A percentile compares a stretch with the other conserved stretches of the same genome.
Evolutionary conservation across 2,797 vertebrate genomes (phyloP).

Genomic region (Selene dorsalis): DNA sequence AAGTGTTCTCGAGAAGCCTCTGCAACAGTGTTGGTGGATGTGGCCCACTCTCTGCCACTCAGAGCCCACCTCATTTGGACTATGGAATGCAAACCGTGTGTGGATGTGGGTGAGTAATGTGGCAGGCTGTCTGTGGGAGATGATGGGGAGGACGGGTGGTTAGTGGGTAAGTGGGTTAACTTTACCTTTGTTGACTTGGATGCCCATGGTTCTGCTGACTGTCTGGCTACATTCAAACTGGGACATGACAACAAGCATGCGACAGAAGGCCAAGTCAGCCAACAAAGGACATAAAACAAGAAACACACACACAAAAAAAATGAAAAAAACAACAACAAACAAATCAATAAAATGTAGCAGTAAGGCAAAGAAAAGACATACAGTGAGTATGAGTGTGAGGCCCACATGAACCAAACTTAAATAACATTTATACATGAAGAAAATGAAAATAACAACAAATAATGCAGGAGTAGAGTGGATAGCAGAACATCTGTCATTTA

Average conservation of each 20-base stretch:
- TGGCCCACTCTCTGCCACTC: conserved; percentile 53
- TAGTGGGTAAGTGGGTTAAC: conserved; percentile 71
- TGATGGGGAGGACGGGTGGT: conserved; percentile 53
- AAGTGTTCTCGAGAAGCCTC: conserved; percentile 39
- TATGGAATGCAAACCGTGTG: conserved; percentile 47
- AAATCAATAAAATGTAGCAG: conserved; percentile 74
- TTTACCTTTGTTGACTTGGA: conserved; percentile 86
- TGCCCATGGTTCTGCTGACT: conserved; percentile 81
- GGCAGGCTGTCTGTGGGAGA: conserved; percentile 52
- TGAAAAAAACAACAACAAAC: conserved; percentile 62
- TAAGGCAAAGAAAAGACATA: conserved; percentile 59
- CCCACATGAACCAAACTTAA: conserved; percentile 57
- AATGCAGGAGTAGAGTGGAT: conserved; percentile 65
- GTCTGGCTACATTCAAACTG: conserved; percentile 87
- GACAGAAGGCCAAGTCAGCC: conserved; percentile 73
- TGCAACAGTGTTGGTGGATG: conserved; percentile 42
- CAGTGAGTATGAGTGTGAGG: conserved; percentile 49
- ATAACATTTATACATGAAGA: conserved; percentile 53
- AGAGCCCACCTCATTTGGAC: conserved; percentile 57
- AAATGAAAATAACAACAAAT: conserved; percentile 56
- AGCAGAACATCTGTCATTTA: conserved; percentile 61
- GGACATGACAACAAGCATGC: conserved; percentile 83
- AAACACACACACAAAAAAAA: conserved; percentile 52
- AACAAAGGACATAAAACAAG: conserved; percentile 65
- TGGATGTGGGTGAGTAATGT: conserved; percentile 60